Percentiles rank a stretch among this genome's conserved stretches.
These are phyloP conservation scores for Lepus europaeus DNA, from an alignment of 2,113 vertebrate species.

Conservation along the genomic window DNA sequence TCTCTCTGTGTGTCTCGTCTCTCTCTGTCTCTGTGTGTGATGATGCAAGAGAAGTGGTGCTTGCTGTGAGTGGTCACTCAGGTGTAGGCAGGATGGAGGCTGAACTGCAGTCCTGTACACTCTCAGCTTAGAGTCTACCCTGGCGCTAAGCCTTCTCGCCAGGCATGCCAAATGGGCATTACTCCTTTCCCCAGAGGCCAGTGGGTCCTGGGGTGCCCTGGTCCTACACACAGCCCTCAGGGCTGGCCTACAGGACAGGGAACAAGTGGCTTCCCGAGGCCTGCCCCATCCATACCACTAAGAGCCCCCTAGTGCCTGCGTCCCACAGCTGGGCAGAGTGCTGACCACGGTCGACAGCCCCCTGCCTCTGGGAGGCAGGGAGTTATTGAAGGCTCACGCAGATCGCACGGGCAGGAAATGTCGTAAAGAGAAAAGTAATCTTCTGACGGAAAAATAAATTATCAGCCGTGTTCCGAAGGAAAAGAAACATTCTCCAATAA, in stretches of 20 bases:
- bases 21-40: background rate
- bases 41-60: background rate
- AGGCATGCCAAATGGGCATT: background rate
- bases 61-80: background rate
- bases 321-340: background rate
- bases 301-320: background rate
- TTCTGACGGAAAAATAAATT: conserved; percentile 86
- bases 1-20: background rate
- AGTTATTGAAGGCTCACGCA: conserved; percentile 77
- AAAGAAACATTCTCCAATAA: conserved; percentile 85
- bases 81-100: conserved; percentile 28
- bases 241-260: background rate
- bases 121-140: background rate
- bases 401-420: conserved; percentile 82
- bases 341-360: background rate
- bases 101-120: background rate
- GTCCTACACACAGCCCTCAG: background rate
- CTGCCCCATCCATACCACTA: background rate
- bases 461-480: conserved; percentile 84
- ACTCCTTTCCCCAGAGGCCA: background rate
- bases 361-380: conserved; percentile 65
- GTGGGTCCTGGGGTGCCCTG: background rate
- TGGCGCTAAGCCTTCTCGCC: conserved; percentile 6
- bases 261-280: background rate
- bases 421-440: conserved; percentile 85